Evolutionary conservation across 2,113 vertebrate genomes (phyloP).

Genomic region (Aepyceros melampus): DNA sequence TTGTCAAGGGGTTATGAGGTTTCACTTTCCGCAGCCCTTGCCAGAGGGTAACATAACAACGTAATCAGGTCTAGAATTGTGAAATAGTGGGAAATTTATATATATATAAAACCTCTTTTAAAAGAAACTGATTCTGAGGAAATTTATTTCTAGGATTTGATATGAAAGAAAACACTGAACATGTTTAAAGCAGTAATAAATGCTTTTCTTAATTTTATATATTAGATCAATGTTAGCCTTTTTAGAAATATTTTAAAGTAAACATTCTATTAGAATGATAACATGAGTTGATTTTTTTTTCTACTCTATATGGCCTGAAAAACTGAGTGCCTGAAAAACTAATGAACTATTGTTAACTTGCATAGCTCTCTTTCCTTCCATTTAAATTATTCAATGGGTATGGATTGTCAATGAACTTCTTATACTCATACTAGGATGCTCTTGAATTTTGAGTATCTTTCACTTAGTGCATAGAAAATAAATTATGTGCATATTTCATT

Average conservation of each 20-base stretch:
- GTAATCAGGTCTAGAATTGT: background rate
- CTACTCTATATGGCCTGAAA: background rate
- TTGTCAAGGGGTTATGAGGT: slow-evolving; percentile 60
- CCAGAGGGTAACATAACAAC: slow-evolving; percentile 22
- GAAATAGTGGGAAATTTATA: background rate
- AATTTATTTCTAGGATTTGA: background rate
- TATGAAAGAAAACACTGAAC: slow-evolving; percentile 9
- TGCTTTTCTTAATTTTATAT: background rate
- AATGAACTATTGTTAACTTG: background rate
- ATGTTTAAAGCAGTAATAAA: background rate
- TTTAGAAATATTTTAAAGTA: background rate
- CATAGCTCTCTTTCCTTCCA: background rate
- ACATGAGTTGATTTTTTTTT: background rate
- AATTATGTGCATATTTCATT: background rate
- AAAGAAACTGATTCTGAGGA: background rate
- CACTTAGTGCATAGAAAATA: background rate
- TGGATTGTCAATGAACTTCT: background rate
- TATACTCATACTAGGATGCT: background rate
- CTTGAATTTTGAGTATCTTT: background rate
- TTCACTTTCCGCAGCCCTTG: slow-evolving; percentile 40
- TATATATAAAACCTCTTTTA: background rate
- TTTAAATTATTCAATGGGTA: background rate
- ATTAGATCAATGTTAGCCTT: background rate
- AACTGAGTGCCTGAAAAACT: background rate
- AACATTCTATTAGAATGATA: background rate